Evolutionary conservation across 2,888 invertebrate genomes (phyloP).

Genomic region (Perizoma flavofasciatum): DNA sequence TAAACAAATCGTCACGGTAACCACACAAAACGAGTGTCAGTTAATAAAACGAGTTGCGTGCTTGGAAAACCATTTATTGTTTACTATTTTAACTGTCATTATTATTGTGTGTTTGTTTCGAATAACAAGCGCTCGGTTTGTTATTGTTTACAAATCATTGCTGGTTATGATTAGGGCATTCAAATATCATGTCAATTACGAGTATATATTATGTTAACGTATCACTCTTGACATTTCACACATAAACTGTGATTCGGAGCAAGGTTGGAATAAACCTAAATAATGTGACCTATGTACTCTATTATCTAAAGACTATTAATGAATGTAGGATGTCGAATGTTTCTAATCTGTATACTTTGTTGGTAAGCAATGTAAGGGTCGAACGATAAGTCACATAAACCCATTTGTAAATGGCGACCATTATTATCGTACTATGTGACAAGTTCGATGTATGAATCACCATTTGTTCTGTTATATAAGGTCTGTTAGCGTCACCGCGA

Average conservation of each 20-base stretch:
- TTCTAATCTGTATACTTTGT: conserved; percentile 7
- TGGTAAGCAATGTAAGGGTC: conserved; percentile 22
- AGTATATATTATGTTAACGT: conserved; percentile 18
- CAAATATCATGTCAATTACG: conserved; percentile 9
- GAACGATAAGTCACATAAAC: conserved; percentile 26
- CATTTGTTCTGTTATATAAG: conserved; percentile 35
- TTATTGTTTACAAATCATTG: conserved; percentile 43
- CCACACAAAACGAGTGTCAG: not conserved
- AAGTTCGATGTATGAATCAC: conserved; percentile 31
- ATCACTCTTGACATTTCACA: conserved; percentile 31
- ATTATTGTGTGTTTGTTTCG: conserved; percentile 27
- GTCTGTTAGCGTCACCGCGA: conserved; percentile 31
- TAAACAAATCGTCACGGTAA: not conserved
- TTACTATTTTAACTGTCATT: conserved; percentile 25
- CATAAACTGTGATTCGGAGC: conserved; percentile 13
- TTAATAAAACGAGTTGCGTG: conserved; percentile 17
- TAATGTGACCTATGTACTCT: conserved; percentile 4
- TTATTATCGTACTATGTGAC: conserved; percentile 24
- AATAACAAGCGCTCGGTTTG: conserved; percentile 42
- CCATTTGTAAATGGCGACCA: conserved; percentile 26
- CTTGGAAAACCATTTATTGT: conserved; percentile 22
- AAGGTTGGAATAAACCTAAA: conserved; percentile 15
- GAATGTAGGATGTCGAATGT: conserved; percentile 5
- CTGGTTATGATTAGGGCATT: conserved; percentile 5
- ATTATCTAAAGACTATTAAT: no score